Percentiles rank a stretch among this genome's conserved stretches.
Evolutionary conservation across 2,113 vertebrate species (phyloP).

Genomic region (Actinemys pallida): DNA sequence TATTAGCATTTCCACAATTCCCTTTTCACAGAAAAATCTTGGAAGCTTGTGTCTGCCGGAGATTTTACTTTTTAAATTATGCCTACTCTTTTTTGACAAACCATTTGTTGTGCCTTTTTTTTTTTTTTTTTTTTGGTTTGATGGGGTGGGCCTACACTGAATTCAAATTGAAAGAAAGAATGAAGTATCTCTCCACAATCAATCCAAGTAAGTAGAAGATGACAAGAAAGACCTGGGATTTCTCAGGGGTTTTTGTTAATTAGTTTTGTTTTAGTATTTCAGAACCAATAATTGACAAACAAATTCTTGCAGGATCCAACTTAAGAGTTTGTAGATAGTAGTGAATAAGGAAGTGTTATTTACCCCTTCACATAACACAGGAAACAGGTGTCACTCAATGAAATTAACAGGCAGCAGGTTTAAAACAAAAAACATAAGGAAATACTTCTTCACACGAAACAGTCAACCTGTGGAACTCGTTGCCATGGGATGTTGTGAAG

Average conservation of each 20-base stretch:
- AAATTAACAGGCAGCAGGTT: background rate
- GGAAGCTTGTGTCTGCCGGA: background rate
- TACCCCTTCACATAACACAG: background rate
- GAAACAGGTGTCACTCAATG: background rate
- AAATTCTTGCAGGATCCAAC: background rate
- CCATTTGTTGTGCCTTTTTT: background rate
- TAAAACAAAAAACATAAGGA: background rate
- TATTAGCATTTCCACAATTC: background rate
- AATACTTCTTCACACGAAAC: background rate
- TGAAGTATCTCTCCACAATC: background rate
- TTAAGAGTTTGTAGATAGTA: background rate
- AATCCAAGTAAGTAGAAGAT: background rate
- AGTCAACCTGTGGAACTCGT: background rate
- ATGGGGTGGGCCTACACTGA: background rate
- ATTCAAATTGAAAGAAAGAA: background rate
- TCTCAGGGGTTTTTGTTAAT: background rate
- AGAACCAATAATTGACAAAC: background rate
- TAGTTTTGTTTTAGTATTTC: background rate
- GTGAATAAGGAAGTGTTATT: background rate
- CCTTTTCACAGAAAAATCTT: background rate
- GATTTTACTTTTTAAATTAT: background rate
- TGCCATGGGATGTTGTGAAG: background rate
- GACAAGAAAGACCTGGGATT: background rate
- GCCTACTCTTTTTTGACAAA: background rate
- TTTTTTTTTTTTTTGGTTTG: background rate